phyloP scores from a whole-genome alignment of 2,888 invertebrate species.

The Rosalia funebris region DNA sequence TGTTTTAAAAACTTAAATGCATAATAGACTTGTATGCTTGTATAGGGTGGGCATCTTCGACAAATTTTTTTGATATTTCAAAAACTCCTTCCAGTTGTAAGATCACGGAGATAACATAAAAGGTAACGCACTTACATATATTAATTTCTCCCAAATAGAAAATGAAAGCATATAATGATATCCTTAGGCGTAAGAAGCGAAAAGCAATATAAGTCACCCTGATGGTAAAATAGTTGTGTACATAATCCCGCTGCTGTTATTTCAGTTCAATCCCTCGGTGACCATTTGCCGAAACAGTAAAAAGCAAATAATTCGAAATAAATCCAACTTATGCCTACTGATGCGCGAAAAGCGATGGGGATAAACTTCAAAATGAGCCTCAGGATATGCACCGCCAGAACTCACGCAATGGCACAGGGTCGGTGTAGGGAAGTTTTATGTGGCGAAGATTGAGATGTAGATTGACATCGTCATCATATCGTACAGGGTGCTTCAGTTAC shows the following conservation, averaged over 20 bases:
- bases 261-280: conserved; percentile 20
- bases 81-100: no score
- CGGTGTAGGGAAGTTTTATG: conserved; percentile 15
- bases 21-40: no score
- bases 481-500: no score
- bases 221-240: conserved; percentile 23
- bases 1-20: no score
- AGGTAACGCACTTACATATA: no score
- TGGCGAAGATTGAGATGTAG: no score
- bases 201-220: conserved; percentile 29
- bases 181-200: conserved; percentile 6
- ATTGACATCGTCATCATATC: no score
- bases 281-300: conserved; percentile 38
- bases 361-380: conserved; percentile 32
- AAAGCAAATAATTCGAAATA: conserved; percentile 52
- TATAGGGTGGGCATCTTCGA: no score
- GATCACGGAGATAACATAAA: no score
- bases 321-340: conserved; percentile 48
- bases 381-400: conserved; percentile 23
- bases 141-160: no score
- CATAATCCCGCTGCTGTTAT: conserved; percentile 12
- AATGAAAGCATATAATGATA: no score
- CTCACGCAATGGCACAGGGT: conserved; percentile 17
- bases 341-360: conserved; percentile 47
- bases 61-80: no score